These are phyloP conservation scores for Pelvicachromis taeniatus DNA, from an alignment of 2,113 vertebrate species.

Conservation along the genomic window DNA sequence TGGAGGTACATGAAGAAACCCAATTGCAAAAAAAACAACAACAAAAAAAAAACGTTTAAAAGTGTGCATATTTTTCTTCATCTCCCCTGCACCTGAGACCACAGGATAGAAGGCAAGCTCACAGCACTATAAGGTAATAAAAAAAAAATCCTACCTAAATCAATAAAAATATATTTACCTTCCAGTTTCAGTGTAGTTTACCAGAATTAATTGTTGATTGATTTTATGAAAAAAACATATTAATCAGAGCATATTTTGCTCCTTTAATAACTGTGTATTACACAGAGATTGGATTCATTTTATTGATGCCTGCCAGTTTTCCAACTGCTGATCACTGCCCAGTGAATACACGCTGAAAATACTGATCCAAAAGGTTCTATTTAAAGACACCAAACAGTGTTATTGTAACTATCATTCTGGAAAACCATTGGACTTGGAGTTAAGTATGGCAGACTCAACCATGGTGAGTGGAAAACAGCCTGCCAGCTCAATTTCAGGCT, in stretches of 20 bases:
- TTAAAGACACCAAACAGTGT: neutral
- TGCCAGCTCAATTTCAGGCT: neutral
- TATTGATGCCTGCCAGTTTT: neutral
- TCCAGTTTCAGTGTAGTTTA: neutral
- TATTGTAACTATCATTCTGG: neutral
- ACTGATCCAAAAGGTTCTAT: neutral
- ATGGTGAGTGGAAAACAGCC: neutral
- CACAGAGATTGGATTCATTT: neutral
- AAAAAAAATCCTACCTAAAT: neutral
- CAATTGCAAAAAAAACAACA: slow-evolving; percentile 1
- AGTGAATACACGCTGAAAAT: neutral
- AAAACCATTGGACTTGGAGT: neutral
- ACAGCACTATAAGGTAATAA: neutral
- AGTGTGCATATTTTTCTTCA: neutral
- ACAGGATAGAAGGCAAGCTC: neutral
- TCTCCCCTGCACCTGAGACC: neutral
- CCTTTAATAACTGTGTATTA: neutral
- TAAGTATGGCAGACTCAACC: neutral
- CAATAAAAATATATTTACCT: neutral
- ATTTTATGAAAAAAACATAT: neutral
- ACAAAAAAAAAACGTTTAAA: neutral
- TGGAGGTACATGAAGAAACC: neutral
- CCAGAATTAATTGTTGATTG: neutral
- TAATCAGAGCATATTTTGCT: neutral
- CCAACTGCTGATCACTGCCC: neutral